Evolutionary conservation across 2,888 invertebrate species (phyloP).

Genomic region (Tachina fera): DNA sequence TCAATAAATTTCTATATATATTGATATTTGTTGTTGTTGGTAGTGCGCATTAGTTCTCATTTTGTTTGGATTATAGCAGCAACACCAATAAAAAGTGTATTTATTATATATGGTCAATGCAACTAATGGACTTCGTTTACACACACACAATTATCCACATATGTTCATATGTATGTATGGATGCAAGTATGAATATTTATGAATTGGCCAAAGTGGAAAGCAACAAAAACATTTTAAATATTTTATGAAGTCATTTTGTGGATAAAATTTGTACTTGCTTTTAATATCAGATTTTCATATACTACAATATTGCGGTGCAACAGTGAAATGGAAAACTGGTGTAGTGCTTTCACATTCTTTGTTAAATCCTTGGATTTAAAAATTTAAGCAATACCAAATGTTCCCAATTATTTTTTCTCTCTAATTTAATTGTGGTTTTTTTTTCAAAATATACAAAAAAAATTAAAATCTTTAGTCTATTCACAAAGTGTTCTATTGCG

Average conservation of each 20-base stretch:
- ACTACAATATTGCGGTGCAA: slow-evolving; percentile 17
- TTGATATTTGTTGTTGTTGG: slow-evolving; percentile 38
- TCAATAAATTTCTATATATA: slow-evolving; percentile 58
- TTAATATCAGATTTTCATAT: slow-evolving; percentile 40
- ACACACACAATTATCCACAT: background rate
- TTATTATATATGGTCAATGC: slow-evolving; percentile 54
- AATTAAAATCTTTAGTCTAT: too few species aligned
- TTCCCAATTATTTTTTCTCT: too few species aligned
- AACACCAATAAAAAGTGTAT: slow-evolving; percentile 13
- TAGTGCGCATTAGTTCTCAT: slow-evolving; percentile 41
- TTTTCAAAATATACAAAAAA: too few species aligned
- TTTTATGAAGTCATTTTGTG: slow-evolving; percentile 68
- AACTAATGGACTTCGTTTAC: slow-evolving; percentile 23
- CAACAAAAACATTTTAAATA: slow-evolving; percentile 32
- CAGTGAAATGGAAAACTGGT: slow-evolving; percentile 19
- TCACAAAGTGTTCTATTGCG: too few species aligned
- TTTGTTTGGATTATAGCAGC: slow-evolving; percentile 61
- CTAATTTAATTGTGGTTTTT: too few species aligned
- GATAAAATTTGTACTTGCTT: slow-evolving; percentile 35
- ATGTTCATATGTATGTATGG: background rate
- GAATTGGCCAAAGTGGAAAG: slow-evolving; percentile 27
- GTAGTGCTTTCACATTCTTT: background rate
- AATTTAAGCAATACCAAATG: too few species aligned
- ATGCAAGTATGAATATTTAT: background rate
- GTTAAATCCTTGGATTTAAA: too few species aligned